Base-by-base conservation (phyloP, 2,888 invertebrate species). In the Stratiomys singularior region DNA sequence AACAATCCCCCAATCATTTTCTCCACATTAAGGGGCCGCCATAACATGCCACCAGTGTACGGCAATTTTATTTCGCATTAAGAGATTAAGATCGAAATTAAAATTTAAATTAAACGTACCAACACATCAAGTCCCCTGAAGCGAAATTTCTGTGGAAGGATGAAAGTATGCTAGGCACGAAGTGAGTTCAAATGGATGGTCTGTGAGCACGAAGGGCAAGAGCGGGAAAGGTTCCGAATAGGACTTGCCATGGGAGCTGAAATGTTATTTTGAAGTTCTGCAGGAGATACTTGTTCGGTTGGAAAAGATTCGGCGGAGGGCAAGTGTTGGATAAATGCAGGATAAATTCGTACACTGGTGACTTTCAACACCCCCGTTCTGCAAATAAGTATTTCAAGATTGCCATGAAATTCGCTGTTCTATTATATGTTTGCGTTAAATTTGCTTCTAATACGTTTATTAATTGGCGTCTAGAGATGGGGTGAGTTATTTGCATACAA, bases 21-120 rank as follows among this genome's bases (percentile, higher is more conserved):
- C 80, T 80, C 78, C 72, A 78, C 80, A 80, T 80, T 80, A 80
- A 80, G 76, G 79, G 80, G 72, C 77, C 78, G 79, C 81, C 81
- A 81, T 81, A 81, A 82, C 81, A 82, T 81, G 82, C 83, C 84
- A 84, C 84, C 85, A 85, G 85, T 85, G 85, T 83, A 83, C 83
- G 83, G 84, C 85, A 85, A 83, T 85, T 86, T 86, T 84, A 86
- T 85, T 85, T 85, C 84, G 85, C 85, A 85, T 85, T 86, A 85
- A 85, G 86, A 85, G 85, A 85, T 85, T 85, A 85, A 86, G 85
- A 86, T 86, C 86, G 85, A 85, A 86, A 85, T 85, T 85, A 85
- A 85, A 85, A 86, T 85, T 86, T 86, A 85, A 86, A 85, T 85
- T 85, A 85, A 83, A 83, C 83, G 82, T 82, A 80, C 80, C 72